Base-by-base conservation (phyloP, 2,888 invertebrate species). In the Eutolmus rufibarbis region DNA sequence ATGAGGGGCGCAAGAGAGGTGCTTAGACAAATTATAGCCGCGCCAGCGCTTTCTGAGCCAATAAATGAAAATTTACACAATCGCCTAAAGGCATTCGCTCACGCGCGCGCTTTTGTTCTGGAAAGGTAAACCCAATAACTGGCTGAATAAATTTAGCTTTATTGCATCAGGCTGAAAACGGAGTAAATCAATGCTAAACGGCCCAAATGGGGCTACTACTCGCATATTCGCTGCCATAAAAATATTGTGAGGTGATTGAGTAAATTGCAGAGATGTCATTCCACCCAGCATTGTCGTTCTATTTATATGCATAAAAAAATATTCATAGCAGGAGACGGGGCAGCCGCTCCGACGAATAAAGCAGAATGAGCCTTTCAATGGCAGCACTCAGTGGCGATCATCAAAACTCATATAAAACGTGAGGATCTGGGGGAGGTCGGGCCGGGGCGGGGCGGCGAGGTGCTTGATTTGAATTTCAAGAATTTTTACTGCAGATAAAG, bases 401-500 rank as follows among this genome's bases (percentile, higher is more conserved):
- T 76, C 76, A 76, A 40, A 76, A 76, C 28, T 76, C 76, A 76
- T 76, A 76, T 76, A 76, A 76, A 76, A 66, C 3, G 76, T 16
- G n/a, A 14, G 9, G 76, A 40, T 1, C 12, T n/a, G 40, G n/a
- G 8, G 76, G 5, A 34, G 34, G 40, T 4, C 19, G 37, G 34
- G 40, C 1, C 19, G 37, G 14, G 28, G 5, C 34, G 8, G n/a
- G 74, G 34, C 9, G 34, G 3, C 1, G 34, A 12, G 51, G 51
- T 74, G 31, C 76, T 76, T n/a, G 34, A 76, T 76, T 76, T 76
- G 76, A 76, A 76, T 76, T 76, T 76, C 76, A 76, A 28, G 76
- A 76, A 76, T 76, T 76, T 76, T 76, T 76, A 76, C 76, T 76
- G 76, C 76, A 76, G 76, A 76, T 76, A 76, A 76, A 76, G 76